Evolutionary conservation across 1,140 invertebrate genomes (phyloP), one percentile per base, ranked within the genome.

Genomic region (Sycophaga agraensis): DNA sequence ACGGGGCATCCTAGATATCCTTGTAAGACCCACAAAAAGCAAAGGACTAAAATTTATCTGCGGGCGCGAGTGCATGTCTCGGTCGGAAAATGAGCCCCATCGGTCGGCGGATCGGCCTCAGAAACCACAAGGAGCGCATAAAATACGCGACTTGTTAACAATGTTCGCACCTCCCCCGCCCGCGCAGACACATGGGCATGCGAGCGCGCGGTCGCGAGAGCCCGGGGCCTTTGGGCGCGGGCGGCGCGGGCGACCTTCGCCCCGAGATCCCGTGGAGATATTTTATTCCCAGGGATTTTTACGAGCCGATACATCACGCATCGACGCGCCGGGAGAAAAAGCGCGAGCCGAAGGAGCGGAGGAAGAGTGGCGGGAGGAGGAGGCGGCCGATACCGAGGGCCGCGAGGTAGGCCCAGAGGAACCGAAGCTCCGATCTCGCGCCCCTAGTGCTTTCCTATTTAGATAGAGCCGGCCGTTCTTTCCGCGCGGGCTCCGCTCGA

Each of bases 271-370:
- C 67, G 58, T 72, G 48, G 65, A 77, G 77, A 81, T 81, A 79
- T 77, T 78, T 79, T 80, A 80, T 81, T 79, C 76, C 69, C 68
- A 64, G 46, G 69, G 71, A 76, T 80, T 81, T 81, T 81, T 79
- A 81, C 73, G 79, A 79, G 74, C 79, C 76, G 76, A 80, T 80
- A 81, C 79, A 80, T 81, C 76, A 81, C 71, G 71, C 74, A 80
- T 80, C 77, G 77, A 78, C 68, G 40, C 16, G 17, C 14, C 2
- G 31, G 16, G 17, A 50, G 46, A 50, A 50, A 50, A 50, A 34
- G 48, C 28, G 31, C 48, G 26, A 50, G 31, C 28, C 1, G 35
- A 17, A 50, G 31, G 28, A 42, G 34, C 21, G 31, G 19, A 51
- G 34, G 16, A 14, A 37, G 37, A 53, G 16, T 40, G 28, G 14